Percentiles rank a stretch among this genome's conserved stretches.
These are phyloP conservation scores for Hirundo rustica DNA, from an alignment of 2,797 vertebrate species.

Conservation along the genomic window DNA sequence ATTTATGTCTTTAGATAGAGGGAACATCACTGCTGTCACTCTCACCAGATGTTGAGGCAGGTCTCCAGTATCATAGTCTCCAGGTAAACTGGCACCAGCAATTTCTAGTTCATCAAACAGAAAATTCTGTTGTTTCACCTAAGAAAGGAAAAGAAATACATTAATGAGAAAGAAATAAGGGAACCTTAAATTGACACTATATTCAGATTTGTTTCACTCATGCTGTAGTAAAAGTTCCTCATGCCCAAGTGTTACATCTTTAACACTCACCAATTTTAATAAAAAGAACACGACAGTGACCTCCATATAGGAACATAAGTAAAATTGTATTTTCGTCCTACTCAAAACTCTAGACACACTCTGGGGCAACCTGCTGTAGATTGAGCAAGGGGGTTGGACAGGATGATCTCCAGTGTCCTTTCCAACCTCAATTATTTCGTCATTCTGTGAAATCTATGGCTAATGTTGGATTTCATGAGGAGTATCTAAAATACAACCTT, in stretches of 20 bases:
- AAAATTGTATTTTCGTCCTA: neutral
- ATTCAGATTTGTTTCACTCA: neutral
- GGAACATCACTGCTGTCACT: neutral
- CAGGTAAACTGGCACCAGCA: neutral
- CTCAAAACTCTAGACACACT: neutral
- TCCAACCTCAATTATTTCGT: fast-evolving
- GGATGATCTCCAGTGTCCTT: neutral
- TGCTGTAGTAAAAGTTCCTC: fast-evolving
- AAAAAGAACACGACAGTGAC: neutral
- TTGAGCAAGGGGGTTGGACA: neutral
- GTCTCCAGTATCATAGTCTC: neutral
- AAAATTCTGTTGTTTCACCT: neutral
- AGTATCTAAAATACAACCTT: neutral
- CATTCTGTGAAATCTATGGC: neutral
- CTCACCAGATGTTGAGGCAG: neutral
- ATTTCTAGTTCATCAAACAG: neutral
- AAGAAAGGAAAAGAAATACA: neutral
- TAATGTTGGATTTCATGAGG: neutral
- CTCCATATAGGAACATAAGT: fast-evolving
- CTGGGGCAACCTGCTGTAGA: neutral
- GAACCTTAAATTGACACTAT: neutral
- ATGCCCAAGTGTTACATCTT: neutral
- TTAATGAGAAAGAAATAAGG: neutral
- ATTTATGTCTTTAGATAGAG: neutral
- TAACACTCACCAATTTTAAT: neutral